These are phyloP conservation scores for Macquaria australasica DNA, from an alignment of 2,113 vertebrate species.

Conservation along the genomic window DNA sequence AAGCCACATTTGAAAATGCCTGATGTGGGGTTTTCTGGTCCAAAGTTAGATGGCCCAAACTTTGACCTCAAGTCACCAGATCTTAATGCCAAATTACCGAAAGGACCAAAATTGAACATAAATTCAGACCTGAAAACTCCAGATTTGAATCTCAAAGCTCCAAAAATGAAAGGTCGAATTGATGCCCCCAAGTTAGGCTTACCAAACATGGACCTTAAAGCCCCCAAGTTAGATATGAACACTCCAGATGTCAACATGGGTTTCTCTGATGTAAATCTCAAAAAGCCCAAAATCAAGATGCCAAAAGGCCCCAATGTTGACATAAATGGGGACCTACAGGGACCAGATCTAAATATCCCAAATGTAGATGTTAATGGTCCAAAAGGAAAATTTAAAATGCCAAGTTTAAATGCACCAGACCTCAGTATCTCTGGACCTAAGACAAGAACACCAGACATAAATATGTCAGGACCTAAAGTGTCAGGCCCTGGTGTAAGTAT, in stretches of 20 bases:
- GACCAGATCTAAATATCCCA: conserved; percentile 60
- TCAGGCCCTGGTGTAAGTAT: conserved; percentile 37
- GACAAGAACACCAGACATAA: conserved; percentile 30
- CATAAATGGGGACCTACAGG: conserved; percentile 48
- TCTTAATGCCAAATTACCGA: conserved; percentile 51
- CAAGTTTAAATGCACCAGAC: conserved; percentile 64
- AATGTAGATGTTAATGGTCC: conserved; percentile 52
- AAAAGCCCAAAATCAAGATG: conserved; percentile 59
- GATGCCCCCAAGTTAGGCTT: conserved; percentile 44
- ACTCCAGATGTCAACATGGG: conserved; percentile 50
- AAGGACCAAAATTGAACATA: conserved; percentile 55
- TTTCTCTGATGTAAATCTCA: conserved; percentile 55
- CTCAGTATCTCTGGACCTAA: conserved; percentile 56
- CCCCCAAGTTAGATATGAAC: conserved; percentile 64
- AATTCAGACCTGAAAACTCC: conserved; percentile 60
- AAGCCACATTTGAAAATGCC: conserved; percentile 68
- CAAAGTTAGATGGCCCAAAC: conserved; percentile 54
- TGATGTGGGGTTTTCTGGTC: conserved; percentile 63
- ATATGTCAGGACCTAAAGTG: conserved; percentile 52
- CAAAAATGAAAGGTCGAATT: conserved; percentile 73
- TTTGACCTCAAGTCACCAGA: conserved; percentile 56
- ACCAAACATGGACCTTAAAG: conserved; percentile 64
- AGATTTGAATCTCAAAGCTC: conserved; percentile 58
- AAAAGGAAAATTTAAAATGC: conserved; percentile 62
- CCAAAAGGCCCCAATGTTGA: conserved; percentile 64